phyloP scores from a whole-genome alignment of 2,888 invertebrate genomes.

The Nephrotoma flavescens region DNA sequence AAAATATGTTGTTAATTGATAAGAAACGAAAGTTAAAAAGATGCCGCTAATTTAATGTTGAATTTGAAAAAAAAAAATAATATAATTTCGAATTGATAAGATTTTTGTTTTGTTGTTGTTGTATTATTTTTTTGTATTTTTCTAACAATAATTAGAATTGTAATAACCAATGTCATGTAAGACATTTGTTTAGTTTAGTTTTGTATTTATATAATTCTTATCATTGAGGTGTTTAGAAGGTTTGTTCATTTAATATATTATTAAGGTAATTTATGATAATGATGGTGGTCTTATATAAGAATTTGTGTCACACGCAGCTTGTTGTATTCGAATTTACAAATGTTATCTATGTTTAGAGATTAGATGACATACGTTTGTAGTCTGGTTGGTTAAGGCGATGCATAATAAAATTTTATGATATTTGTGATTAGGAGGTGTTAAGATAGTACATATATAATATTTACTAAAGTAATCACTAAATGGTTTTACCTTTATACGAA shows the following conservation, averaged over 20 bases:
- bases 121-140: neutral
- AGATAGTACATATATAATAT: neutral
- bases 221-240: neutral
- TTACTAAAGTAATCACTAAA: neutral
- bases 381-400: neutral
- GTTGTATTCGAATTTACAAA: neutral
- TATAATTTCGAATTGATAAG: neutral
- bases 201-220: neutral
- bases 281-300: neutral
- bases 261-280: neutral
- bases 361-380: neutral
- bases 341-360: neutral
- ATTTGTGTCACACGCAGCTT: neutral
- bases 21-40: neutral
- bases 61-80: neutral
- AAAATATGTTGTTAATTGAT: neutral
- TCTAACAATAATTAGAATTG: conserved; percentile 2
- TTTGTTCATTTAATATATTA: neutral
- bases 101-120: neutral
- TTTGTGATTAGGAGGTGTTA: neutral
- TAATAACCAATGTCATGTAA: conserved; percentile 1
- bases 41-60: neutral
- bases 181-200: neutral
- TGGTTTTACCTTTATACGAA: too few relatives aligned
- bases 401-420: neutral